Conservation (phyloP, 2,113 vertebrate species). For the Rhombomys opimus region DNA sequence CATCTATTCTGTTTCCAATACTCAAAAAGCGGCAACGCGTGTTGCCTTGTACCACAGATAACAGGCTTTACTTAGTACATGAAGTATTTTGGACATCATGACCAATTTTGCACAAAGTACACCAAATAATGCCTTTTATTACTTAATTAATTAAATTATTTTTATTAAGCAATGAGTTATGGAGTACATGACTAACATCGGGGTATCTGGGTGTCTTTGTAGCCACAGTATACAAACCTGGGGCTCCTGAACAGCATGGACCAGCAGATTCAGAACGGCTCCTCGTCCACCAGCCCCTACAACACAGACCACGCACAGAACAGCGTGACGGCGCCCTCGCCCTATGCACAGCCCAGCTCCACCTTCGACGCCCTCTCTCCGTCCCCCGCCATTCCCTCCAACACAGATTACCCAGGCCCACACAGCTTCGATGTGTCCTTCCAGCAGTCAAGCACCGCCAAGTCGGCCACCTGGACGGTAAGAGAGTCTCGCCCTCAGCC, state of each 20-base stretch:
- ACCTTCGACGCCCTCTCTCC: slow-evolving; percentile 98
- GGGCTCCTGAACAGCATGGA: slow-evolving; percentile 99
- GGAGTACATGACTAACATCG: not conserved
- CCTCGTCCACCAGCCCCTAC: slow-evolving; percentile 98
- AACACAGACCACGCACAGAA: slow-evolving; percentile 97
- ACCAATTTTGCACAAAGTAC: not conserved
- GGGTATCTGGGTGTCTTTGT: slow-evolving; percentile 64
- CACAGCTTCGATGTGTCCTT: slow-evolving; percentile 99
- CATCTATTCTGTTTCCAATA: not conserved
- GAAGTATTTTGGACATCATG: not conserved
- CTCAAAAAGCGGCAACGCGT: not conserved
- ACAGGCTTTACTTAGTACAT: not conserved
- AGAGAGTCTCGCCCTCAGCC: slow-evolving; percentile 71
- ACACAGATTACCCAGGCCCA: slow-evolving; percentile 98
- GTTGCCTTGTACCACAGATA: too few species aligned
- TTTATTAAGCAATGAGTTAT: not conserved
- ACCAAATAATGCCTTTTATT: not conserved
- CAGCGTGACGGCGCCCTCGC: slow-evolving; percentile 96
- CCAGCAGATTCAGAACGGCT: slow-evolving; percentile 97
- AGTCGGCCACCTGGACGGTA: slow-evolving; percentile 99
- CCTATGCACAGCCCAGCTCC: slow-evolving; percentile 98
- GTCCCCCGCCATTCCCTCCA: slow-evolving; percentile 98
- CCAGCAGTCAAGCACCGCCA: slow-evolving; percentile 99
- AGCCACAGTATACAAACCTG: slow-evolving; percentile 99
- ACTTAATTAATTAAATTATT: not conserved